A percentile compares a stretch with the other conserved stretches of the same genome.
These are phyloP conservation scores for Punctoribates punctum DNA, from an alignment of 2,888 invertebrate species.

Conservation along the genomic window DNA sequence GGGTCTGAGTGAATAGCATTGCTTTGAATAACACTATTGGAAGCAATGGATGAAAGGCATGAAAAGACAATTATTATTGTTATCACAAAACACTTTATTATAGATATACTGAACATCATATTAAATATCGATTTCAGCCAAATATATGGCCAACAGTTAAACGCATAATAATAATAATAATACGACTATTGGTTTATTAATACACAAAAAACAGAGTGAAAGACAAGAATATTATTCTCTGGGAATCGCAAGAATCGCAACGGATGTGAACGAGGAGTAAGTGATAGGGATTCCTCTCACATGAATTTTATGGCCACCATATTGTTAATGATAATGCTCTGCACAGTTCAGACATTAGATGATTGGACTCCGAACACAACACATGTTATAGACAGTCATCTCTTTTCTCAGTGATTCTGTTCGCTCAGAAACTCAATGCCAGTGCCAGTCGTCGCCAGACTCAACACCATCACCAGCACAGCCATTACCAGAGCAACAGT, in stretches of 20 bases:
- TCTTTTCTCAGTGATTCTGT: neutral
- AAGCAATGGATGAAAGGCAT: conserved; percentile 23
- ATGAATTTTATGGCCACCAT: conserved; percentile 25
- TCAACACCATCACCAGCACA: neutral
- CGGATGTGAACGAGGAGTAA: no score
- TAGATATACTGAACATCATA: conserved; percentile 5
- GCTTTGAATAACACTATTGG: neutral
- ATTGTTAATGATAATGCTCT: conserved; percentile 29
- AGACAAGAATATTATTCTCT: neutral
- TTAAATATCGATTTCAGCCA: conserved; percentile 16
- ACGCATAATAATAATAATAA: neutral
- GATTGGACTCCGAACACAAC: conserved; percentile 15
- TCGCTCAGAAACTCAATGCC: conserved; percentile 1
- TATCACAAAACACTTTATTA: conserved; percentile 30
- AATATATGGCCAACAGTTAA: conserved; percentile 31
- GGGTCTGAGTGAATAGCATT: neutral
- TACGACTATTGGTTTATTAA: neutral
- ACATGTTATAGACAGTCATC: conserved; percentile 19
- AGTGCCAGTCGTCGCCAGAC: neutral
- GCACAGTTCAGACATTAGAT: conserved; percentile 7
- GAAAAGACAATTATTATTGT: conserved; percentile 13
- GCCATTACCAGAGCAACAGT: conserved; percentile 18
- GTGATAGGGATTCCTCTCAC: neutral
- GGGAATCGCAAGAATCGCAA: no score
- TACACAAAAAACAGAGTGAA: neutral